A percentile compares a stretch with the other conserved stretches of the same genome.
Conservation (phyloP, 64 coral and sea anemone species). For the Orbicella faveolata region DNA sequence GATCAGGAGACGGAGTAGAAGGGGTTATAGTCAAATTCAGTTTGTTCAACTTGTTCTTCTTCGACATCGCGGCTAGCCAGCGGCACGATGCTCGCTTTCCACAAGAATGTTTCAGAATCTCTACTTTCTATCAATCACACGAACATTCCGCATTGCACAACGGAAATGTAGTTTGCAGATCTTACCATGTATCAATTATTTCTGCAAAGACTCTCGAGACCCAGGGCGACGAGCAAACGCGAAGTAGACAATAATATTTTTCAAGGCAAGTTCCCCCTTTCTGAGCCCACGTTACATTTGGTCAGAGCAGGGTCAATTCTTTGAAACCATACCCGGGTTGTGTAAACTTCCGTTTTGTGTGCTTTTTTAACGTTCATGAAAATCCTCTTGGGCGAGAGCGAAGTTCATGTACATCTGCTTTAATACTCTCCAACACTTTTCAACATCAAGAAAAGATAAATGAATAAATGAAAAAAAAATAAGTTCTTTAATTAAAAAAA, state of each 20-base stretch:
- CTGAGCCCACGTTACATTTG: neutral
- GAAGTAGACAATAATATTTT: constrained; percentile 51
- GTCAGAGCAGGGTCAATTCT: too few relatives aligned
- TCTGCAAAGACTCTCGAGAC: neutral
- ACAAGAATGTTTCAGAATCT: neutral
- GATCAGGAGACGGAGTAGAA: constrained; percentile 22
- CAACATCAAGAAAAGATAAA: too few relatives aligned
- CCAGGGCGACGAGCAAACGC: constrained; percentile 20
- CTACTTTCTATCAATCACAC: constrained; percentile 15
- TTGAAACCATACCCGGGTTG: too few relatives aligned
- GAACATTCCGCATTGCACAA: constrained; percentile 38
- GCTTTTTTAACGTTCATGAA: too few relatives aligned
- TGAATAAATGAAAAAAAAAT: too few relatives aligned
- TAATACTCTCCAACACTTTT: too few relatives aligned
- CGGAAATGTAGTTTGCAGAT: constrained; percentile 32
- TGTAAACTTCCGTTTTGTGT: neutral
- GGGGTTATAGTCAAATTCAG: constrained; percentile 61
- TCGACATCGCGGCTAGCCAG: constrained; percentile 26
- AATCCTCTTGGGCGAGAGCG: too few relatives aligned
- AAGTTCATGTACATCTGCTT: too few relatives aligned
- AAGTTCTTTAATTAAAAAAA: too few relatives aligned
- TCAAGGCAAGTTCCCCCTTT: neutral
- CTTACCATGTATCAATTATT: constrained; percentile 31
- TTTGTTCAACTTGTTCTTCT: constrained; percentile 58
- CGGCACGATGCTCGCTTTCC: neutral